Evolutionary conservation across 1,140 invertebrate genomes (phyloP).

Genomic region (Leptinotarsa defecta): DNA sequence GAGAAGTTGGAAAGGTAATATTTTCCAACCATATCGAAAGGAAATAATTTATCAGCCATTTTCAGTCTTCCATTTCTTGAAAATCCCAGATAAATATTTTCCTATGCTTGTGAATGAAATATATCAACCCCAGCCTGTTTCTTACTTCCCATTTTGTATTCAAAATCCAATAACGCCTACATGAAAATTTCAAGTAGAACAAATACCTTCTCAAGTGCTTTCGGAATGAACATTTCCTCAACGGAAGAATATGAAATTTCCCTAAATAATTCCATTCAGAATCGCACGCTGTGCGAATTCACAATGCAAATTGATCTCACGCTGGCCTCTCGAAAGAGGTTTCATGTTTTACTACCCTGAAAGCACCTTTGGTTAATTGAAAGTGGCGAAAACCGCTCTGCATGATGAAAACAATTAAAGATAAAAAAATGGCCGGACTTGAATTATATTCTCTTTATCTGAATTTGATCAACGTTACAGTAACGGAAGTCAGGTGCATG

Average conservation of each 20-base stretch:
- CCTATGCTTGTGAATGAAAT: too few species aligned
- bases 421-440: not conserved
- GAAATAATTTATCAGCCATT: too few species aligned
- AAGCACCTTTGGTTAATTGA: conserved; percentile 12
- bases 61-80: too few species aligned
- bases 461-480: not conserved
- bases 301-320: conserved; percentile 9
- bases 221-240: not conserved
- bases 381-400: not conserved
- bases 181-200: too few species aligned
- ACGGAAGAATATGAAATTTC: not conserved
- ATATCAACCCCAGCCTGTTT: too few species aligned
- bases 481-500: conserved; percentile 17
- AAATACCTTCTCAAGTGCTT: not conserved
- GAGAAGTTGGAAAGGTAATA: too few species aligned
- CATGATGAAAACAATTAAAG: conserved; percentile 1
- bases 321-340: not conserved
- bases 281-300: not conserved
- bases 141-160: too few species aligned
- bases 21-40: too few species aligned
- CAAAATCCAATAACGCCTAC: too few species aligned
- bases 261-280: not conserved
- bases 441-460: conserved; percentile 10
- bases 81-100: too few species aligned
- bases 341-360: not conserved